Percentiles rank a stretch among this genome's conserved stretches.
phyloP scores from a whole-genome alignment of 2,797 vertebrate genomes.

The Coracias cyanogaster region DNA sequence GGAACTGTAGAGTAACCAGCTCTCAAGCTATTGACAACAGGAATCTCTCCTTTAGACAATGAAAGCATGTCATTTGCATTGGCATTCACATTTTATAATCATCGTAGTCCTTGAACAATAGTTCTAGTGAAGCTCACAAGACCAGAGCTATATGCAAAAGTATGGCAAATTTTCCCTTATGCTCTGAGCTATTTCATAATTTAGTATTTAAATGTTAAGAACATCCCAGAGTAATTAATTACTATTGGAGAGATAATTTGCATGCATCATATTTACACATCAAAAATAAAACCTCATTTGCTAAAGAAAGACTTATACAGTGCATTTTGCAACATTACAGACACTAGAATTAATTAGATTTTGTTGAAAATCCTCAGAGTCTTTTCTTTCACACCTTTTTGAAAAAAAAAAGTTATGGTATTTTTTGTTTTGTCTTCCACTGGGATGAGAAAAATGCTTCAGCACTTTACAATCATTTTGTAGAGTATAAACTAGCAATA shows the following conservation, averaged over 20 bases:
- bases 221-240: slow-evolving; percentile 39
- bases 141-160: not conserved
- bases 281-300: slow-evolving; percentile 60
- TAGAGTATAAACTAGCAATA: slow-evolving; percentile 21
- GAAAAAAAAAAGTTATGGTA: not conserved
- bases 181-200: slow-evolving; percentile 1
- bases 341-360: slow-evolving; percentile 61
- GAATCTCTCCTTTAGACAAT: not conserved
- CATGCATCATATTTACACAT: slow-evolving; percentile 60
- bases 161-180: not conserved
- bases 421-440: slow-evolving; percentile 34
- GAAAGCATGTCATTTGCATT: not conserved
- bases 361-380: slow-evolving; percentile 47
- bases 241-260: slow-evolving; percentile 40
- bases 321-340: not conserved
- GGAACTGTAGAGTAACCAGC: not conserved
- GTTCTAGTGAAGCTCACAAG: not conserved
- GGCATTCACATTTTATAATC: not conserved
- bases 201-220: slow-evolving; percentile 33
- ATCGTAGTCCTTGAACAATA: not conserved
- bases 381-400: slow-evolving; percentile 53
- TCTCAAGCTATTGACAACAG: not conserved
- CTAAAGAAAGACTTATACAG: slow-evolving; percentile 24
- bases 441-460: not conserved
- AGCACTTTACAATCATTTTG: not conserved